Evolutionary conservation across 2,113 vertebrate genomes (phyloP).

Genomic region (Mola mola): DNA sequence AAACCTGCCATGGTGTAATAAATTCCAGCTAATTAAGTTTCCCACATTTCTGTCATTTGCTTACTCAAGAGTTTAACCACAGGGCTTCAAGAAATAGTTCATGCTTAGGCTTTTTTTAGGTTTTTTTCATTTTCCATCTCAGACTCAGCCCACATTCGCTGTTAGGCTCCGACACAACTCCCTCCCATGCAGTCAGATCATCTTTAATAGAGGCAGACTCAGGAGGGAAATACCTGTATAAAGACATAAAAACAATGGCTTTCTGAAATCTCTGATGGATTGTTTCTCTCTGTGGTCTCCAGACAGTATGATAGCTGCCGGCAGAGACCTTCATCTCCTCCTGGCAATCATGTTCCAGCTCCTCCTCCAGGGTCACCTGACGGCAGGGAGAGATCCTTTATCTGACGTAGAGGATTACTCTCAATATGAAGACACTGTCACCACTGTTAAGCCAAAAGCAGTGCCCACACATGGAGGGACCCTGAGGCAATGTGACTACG

Average conservation of each 20-base stretch:
- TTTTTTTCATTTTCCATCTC: neutral
- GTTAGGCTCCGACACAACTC: neutral
- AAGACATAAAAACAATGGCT: too few relatives aligned
- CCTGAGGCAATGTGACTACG: slow-evolving; percentile 50
- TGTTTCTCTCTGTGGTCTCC: slow-evolving; percentile 31
- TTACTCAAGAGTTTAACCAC: neutral
- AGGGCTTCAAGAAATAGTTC: neutral
- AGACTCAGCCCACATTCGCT: neutral
- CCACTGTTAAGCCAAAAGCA: fast-evolving
- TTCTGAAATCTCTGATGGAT: slow-evolving; percentile 29
- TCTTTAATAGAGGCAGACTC: slow-evolving; percentile 7
- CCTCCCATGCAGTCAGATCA: neutral
- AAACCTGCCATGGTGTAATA: slow-evolving; percentile 4
- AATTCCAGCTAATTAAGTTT: neutral
- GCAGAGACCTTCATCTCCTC: slow-evolving; percentile 14
- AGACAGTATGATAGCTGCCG: slow-evolving; percentile 48
- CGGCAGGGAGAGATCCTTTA: neutral
- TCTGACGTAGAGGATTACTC: slow-evolving; percentile 14
- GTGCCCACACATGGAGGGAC: fast-evolving
- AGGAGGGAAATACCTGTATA: too few relatives aligned
- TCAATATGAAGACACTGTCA: fast-evolving
- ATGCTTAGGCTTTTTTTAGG: neutral
- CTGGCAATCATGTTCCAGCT: slow-evolving; percentile 49
- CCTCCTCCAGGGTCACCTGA: slow-evolving; percentile 46
- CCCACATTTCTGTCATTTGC: slow-evolving; percentile 1